Conservation (phyloP, 2,113 vertebrate species). For the Lucifuga dentata region DNA sequence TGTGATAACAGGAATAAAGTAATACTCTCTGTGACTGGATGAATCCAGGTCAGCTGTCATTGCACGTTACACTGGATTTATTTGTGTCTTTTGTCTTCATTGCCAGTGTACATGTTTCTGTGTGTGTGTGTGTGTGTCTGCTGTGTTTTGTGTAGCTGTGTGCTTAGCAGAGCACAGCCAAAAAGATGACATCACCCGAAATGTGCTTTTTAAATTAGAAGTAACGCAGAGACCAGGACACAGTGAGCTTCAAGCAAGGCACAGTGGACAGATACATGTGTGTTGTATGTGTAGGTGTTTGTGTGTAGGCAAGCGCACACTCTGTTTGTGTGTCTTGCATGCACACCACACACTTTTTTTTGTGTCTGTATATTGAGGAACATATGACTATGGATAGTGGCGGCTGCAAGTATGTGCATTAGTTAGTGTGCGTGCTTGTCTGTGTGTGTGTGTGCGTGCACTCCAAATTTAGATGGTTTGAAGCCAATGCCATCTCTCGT, state of each 20-base stretch:
- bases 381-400: too few species aligned
- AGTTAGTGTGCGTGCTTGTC: neutral
- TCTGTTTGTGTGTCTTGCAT: too few species aligned
- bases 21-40: conserved; percentile 17
- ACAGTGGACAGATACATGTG: conserved; percentile 14
- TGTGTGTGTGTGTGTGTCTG: conserved; percentile 9
- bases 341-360: too few species aligned
- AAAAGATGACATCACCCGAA: conserved; percentile 58
- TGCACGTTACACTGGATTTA: conserved; percentile 49
- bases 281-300: neutral
- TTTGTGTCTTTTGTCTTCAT: conserved; percentile 38
- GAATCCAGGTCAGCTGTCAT: conserved; percentile 72
- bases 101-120: neutral
- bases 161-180: conserved; percentile 30
- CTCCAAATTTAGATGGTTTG: conserved; percentile 30
- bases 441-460: neutral
- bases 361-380: too few species aligned
- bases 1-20: conserved; percentile 53
- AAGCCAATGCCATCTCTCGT: conserved; percentile 55
- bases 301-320: neutral
- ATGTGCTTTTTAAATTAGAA: conserved; percentile 51
- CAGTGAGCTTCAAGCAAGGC: conserved; percentile 38
- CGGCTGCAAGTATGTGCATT: too few species aligned
- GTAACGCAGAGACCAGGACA: conserved; percentile 33
- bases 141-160: conserved; percentile 20